These are phyloP conservation scores for Calvadosia cruxmelitensis DNA, from an alignment of 30 jellyfish, hydroid and myxozoan species.

Conservation along the genomic window DNA sequence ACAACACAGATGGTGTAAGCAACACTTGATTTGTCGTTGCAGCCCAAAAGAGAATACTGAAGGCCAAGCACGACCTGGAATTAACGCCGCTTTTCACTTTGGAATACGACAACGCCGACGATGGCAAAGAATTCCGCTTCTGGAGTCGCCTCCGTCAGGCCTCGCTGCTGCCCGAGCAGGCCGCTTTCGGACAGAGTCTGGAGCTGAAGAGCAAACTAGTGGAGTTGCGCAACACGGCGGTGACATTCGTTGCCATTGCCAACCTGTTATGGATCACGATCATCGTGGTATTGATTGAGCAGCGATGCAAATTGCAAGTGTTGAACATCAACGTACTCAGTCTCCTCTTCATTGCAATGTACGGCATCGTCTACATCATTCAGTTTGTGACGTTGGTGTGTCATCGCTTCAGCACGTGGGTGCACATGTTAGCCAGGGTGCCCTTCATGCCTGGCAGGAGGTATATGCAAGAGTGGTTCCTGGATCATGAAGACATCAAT, in stretches of 20 bases:
- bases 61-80: conserved; percentile 69
- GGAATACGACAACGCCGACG: conserved; percentile 21
- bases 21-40: conserved; percentile 2
- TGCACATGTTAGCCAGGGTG: conserved; percentile 77
- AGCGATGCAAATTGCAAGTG: conserved; percentile 69
- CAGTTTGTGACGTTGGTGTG: conserved; percentile 67
- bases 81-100: conserved; percentile 22
- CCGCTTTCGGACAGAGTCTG: conserved; percentile 87
- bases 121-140: conserved; percentile 40
- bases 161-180: conserved; percentile 90
- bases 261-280: conserved; percentile 74
- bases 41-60: conserved; percentile 78
- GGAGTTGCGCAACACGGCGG: conserved; percentile 84
- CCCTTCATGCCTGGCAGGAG: conserved; percentile 88
- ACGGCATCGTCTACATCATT: conserved; percentile 52
- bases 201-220: conserved; percentile 69
- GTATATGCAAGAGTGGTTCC: conserved; percentile 63
- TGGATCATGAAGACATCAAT: conserved; percentile 61
- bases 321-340: conserved; percentile 76
- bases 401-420: conserved; percentile 87
- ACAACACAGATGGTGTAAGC: not conserved
- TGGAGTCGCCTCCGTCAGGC: conserved; percentile 68
- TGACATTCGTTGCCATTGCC: conserved; percentile 58
- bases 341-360: conserved; percentile 46
- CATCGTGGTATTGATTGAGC: conserved; percentile 70